Base-by-base conservation (phyloP, 2,888 invertebrate species). In the Sarcophaga rosellei region DNA sequence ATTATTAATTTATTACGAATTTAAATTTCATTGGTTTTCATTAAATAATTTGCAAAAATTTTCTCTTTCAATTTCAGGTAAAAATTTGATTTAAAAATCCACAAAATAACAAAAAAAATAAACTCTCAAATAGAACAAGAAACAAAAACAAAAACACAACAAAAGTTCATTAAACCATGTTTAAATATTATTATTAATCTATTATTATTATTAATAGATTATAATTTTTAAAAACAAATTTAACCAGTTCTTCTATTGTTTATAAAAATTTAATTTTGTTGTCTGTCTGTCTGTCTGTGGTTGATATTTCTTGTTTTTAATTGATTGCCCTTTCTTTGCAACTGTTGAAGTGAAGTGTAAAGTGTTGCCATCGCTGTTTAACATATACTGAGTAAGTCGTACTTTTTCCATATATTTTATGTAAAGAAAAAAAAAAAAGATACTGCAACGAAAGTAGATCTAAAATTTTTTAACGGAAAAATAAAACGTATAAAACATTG, bases 1-100 rank as follows among this genome's bases (percentile, higher is more conserved):
- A 35, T 78, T 75, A 69, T 81, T 78, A 66, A 78, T 70, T 75
- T 66, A n/a, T 78, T 72, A 57, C 74, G 8, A 75, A 79, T 81
- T 62, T n/a, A 12, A 23, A 35, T 1, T 62, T 21, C 15, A 59
- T 35, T 57, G 21, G 12, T 83, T 62, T 66, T 25, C 17, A 44
- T 80, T 66, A 66, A 35, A 77, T 87, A 85, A 85, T 87, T 85
- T 85, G 75, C 72, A 85, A 85, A 35, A 85, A 72, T 72, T 87
- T 85, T 87, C 84, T 84, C 79, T 84, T 86, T 82, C 44, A 66
- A 20, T 87, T 74, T 85, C 87, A 85, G 87, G 87, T 85, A 87
- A 87, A 87, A 87, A 85, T 68, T 65, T 63, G 72, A 75, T 79
- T 59, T n/a, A 44, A 35, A 17, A 53, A 53, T 35, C n/a, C 21